Evolutionary conservation across 2,797 vertebrate genomes (phyloP).

Genomic region (Lemur catta): DNA sequence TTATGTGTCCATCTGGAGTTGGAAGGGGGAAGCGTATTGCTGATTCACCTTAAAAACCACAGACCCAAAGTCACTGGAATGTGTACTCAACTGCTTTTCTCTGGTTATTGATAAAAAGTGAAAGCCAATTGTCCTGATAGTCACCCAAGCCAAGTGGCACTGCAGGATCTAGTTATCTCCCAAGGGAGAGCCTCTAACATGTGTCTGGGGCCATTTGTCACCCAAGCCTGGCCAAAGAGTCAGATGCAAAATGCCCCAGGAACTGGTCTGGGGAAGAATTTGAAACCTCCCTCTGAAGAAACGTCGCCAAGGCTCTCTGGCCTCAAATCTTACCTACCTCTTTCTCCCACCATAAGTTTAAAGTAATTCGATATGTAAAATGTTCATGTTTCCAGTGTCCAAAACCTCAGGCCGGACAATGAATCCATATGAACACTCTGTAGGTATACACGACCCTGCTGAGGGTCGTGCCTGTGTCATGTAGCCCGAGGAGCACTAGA

Average conservation of each 20-base stretch:
- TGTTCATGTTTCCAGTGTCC: neutral
- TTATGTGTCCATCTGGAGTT: neutral
- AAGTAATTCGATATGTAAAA: neutral
- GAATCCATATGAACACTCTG: neutral
- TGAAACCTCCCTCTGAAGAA: conserved; percentile 49
- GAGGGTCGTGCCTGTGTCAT: fast-evolving
- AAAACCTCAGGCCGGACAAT: neutral
- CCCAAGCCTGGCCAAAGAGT: conserved; percentile 39
- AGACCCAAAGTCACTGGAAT: conserved; percentile 25
- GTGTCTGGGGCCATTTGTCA: conserved; percentile 59
- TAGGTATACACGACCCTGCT: fast-evolving
- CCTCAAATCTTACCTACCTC: conserved; percentile 36
- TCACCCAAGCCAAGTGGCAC: neutral
- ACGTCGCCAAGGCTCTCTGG: neutral
- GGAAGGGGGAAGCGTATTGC: neutral
- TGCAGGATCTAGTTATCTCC: neutral
- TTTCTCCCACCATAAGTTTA: fast-evolving
- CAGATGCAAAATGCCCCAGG: conserved; percentile 56
- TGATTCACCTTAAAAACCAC: neutral
- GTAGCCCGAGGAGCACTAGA: fast-evolving
- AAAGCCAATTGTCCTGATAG: conserved; percentile 62
- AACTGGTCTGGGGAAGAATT: conserved; percentile 63
- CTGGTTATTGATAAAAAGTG: conserved; percentile 36
- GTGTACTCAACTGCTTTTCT: neutral
- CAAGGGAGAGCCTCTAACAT: conserved; percentile 50